Conservation (phyloP, 2,797 vertebrate species). For the Sphenopsis melanotis region DNA sequence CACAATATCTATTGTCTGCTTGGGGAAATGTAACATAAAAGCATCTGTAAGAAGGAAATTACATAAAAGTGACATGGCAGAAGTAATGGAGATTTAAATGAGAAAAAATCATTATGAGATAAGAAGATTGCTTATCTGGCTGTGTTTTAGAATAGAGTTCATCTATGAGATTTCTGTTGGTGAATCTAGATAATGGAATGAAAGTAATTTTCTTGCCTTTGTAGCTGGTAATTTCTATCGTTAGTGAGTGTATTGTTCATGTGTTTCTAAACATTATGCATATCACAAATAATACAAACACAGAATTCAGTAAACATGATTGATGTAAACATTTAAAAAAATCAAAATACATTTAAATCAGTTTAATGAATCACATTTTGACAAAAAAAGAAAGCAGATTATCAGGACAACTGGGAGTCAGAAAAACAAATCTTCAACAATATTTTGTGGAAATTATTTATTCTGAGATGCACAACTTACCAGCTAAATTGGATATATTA, state of each 20-base stretch:
- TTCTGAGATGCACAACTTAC: not conserved
- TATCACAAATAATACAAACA: not conserved
- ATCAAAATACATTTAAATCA: not conserved
- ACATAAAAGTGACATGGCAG: constrained; percentile 4
- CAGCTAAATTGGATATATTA: not conserved
- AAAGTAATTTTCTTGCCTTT: not conserved
- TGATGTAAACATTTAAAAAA: not conserved
- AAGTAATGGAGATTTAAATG: constrained; percentile 23
- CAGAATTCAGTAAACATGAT: not conserved
- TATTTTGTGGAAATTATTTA: not conserved
- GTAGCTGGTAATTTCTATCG: not conserved
- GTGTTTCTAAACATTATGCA: not conserved
- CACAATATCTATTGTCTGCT: not conserved
- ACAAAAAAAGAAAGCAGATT: not conserved
- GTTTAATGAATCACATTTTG: not conserved
- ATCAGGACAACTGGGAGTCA: not conserved
- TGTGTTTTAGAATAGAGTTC: not conserved
- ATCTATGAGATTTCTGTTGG: not conserved
- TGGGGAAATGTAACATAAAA: not conserved
- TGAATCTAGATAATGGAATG: not conserved
- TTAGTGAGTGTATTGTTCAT: not conserved
- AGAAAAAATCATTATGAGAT: not conserved
- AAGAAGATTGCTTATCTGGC: not conserved
- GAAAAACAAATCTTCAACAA: not conserved
- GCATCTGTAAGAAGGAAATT: not conserved